Base-by-base conservation (phyloP, 1,140 invertebrate species). In the Caenorhabditis tropicalis region DNA sequence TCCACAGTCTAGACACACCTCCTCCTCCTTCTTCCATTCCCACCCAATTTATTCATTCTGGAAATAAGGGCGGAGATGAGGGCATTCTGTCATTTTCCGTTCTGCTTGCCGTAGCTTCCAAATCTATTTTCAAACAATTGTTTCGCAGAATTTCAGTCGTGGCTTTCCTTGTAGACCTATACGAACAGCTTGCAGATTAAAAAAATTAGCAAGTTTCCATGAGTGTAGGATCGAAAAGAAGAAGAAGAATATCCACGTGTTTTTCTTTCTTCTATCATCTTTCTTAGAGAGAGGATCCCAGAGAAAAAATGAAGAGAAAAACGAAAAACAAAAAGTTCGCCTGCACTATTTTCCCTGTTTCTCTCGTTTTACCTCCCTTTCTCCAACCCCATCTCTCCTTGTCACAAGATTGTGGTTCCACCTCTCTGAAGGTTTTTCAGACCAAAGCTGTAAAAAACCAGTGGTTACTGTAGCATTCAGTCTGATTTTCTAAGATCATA, bases 321-420 rank as follows among this genome's bases (percentile, higher is more conserved):
- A 36, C 65, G 65, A 74, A 74, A 43, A 74, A 74, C 65, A 74
- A 43, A 74, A 74, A 74, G 65, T 74, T 74, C 65, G 33, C 0
- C 2, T 46, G 65, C 36, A 9, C 36, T 74, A 24, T 60, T 65
- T 19, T 33, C 58, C 3, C n/a, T n/a, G 19, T 74, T 46, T 43
- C 36, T 74, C 21, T 21, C 19, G 19, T 36, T 60, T 16, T 65
- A 9, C 2, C 31, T 33, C 16, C 0, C 12, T 65, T n/a, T 33
- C 29, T 27, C 29, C 53, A 7, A 5, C 24, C 29, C 24, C 24
- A 6, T 56, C 10, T 58, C 53, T 29, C 24, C 24, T 36, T 36
- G 58, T 43, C 65, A 74, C 36, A 43, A 43, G n/a, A 74, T 39
- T 74, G 33, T 36, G 53, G 5, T 6, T 43, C 39, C 5, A 6